phyloP scores from a whole-genome alignment of 2,113 vertebrate species.

The Cyprinodon brontotheroides region DNA sequence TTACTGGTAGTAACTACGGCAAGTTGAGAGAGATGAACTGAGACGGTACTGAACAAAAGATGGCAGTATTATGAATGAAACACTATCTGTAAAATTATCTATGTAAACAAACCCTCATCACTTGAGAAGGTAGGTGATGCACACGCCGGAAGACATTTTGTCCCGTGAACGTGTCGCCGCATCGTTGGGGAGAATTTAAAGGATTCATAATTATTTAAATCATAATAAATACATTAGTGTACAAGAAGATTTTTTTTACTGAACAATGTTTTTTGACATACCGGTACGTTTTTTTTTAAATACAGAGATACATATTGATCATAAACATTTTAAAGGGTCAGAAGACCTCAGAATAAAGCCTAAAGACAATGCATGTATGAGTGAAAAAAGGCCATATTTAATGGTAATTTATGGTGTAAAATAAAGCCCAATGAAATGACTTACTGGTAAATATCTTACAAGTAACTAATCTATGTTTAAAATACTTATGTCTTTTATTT shows the following conservation, averaged over 20 bases:
- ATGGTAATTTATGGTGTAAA: background rate
- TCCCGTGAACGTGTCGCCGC: too few relatives aligned
- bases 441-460: background rate
- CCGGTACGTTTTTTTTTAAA: too few relatives aligned
- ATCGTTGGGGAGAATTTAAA: too few relatives aligned
- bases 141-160: too few relatives aligned
- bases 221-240: background rate
- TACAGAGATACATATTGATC: background rate
- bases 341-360: background rate
- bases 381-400: background rate
- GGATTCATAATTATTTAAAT: background rate
- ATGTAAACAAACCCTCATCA: too few relatives aligned
- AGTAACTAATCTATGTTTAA: background rate
- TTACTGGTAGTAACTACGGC: too few relatives aligned
- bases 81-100: too few relatives aligned
- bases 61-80: too few relatives aligned
- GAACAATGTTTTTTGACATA: too few relatives aligned
- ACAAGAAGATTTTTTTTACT: background rate
- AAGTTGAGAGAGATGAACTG: too few relatives aligned
- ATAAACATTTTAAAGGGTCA: background rate
- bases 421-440: background rate
- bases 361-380: background rate
- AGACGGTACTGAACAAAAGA: too few relatives aligned
- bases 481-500: background rate
- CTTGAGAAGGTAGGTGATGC: too few relatives aligned